Evolutionary conservation across 23 tunicate genomes (phyloP).

Genomic region (Trididemnum clinides): DNA sequence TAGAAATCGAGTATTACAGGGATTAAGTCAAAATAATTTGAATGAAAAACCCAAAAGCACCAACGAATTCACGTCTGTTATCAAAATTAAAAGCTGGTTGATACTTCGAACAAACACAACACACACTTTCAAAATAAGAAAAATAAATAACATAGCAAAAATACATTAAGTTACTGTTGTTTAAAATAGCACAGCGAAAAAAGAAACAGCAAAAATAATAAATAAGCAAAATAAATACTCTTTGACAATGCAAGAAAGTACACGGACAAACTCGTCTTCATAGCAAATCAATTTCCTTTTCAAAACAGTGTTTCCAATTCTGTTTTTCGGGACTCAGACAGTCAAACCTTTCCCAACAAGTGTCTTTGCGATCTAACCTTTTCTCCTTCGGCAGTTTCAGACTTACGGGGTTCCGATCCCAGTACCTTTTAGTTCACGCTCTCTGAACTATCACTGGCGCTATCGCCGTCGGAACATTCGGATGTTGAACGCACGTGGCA

Average conservation of each 20-base stretch:
- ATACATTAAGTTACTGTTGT: neutral
- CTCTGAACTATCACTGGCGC: constrained; percentile 79
- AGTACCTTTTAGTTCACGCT: constrained; percentile 40
- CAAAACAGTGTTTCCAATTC: neutral
- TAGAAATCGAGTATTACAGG: too few species aligned
- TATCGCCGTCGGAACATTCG: constrained; percentile 87
- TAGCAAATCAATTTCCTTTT: neutral
- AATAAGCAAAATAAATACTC: too few species aligned
- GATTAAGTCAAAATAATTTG: too few species aligned
- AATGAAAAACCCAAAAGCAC: too few species aligned
- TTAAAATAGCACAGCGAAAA: neutral
- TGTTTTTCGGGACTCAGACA: neutral
- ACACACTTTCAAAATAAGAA: neutral
- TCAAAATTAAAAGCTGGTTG: too few species aligned
- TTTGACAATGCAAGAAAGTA: too few species aligned
- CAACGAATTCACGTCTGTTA: neutral
- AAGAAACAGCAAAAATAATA: neutral
- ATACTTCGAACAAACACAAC: too few species aligned
- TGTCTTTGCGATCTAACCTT: neutral
- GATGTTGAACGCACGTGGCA: constrained; percentile 83
- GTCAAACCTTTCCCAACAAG: neutral
- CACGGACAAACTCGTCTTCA: neutral
- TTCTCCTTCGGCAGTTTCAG: neutral
- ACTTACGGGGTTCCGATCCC: neutral
- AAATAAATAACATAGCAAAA: neutral